Percentiles rank a stretch among this genome's conserved stretches.
Conservation (phyloP, 2,797 vertebrate species). For the Clarias fuscus region DNA sequence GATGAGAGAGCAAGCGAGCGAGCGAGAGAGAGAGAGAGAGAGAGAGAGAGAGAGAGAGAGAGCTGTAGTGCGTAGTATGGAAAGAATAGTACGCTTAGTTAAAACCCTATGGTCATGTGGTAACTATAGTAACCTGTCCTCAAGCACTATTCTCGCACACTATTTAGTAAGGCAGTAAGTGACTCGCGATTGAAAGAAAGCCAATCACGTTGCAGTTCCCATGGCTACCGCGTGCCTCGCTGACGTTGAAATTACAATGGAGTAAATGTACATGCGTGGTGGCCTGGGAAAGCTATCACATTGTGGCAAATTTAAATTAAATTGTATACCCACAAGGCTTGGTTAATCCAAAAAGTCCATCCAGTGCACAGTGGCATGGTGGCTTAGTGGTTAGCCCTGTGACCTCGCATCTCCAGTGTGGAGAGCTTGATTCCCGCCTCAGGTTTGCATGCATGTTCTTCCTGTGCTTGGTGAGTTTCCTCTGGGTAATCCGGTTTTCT, state of each 20-base stretch:
- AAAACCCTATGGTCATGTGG: background rate
- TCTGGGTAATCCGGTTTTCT: too few species aligned
- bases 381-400: too few species aligned
- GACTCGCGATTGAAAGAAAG: background rate
- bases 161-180: conserved; percentile 1
- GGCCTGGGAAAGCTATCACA: background rate
- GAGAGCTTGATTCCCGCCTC: too few species aligned
- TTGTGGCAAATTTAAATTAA: background rate
- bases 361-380: too few species aligned
- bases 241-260: background rate
- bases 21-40: too few species aligned
- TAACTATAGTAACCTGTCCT: background rate
- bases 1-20: conserved; percentile 60
- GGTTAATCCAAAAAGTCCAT: too few species aligned
- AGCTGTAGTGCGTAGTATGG: background rate
- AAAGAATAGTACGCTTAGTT: background rate
- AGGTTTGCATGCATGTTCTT: too few species aligned
- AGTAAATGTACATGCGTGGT: background rate
- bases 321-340: too few species aligned
- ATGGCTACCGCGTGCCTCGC: conserved; percentile 76
- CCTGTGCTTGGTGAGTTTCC: too few species aligned
- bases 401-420: too few species aligned
- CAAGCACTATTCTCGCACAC: background rate
- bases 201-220: conserved; percentile 62
- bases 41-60: conserved; percentile 55